A percentile compares a stretch with the other conserved stretches of the same genome.
These are phyloP conservation scores for Scaptomyza montana DNA, from an alignment of 1,140 invertebrate genomes.

Conservation along the genomic window DNA sequence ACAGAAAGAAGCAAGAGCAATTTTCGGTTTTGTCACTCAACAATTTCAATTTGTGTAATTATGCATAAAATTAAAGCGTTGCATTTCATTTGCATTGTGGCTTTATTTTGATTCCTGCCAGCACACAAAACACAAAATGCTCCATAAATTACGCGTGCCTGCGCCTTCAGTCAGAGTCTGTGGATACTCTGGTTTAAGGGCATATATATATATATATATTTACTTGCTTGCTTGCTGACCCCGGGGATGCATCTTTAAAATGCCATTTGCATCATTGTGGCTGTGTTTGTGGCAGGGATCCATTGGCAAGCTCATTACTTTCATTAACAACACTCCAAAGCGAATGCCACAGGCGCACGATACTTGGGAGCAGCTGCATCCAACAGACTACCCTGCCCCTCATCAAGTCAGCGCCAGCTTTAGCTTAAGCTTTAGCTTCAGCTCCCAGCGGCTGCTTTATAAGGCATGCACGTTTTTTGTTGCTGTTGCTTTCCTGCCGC, in stretches of 20 bases:
- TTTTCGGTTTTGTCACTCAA: conserved; percentile 71
- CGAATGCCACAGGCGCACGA: conserved; percentile 60
- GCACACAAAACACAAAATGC: conserved; percentile 58
- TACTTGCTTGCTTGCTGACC: conserved; percentile 55
- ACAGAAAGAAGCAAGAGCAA: conserved; percentile 16
- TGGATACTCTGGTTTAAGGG: not conserved
- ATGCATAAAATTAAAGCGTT: conserved; percentile 82
- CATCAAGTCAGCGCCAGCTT: conserved; percentile 9
- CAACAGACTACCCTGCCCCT: conserved; percentile 12
- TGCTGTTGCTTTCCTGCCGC: conserved; percentile 14
- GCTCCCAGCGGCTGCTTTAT: conserved; percentile 55
- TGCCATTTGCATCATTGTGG: conserved; percentile 80
- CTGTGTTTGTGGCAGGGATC: conserved; percentile 49
- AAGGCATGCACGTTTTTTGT: conserved; percentile 71
- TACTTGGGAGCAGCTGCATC: conserved; percentile 50
- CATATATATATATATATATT: too few relatives aligned
- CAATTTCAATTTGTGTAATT: conserved; percentile 82
- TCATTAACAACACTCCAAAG: conserved; percentile 78
- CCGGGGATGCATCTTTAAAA: conserved; percentile 80
- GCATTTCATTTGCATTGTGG: conserved; percentile 71
- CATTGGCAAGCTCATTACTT: conserved; percentile 76
- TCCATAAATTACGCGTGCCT: conserved; percentile 80
- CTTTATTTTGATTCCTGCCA: conserved; percentile 57
- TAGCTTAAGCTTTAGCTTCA: not conserved
- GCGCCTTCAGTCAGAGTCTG: conserved; percentile 1